Conservation (phyloP, 1,140 invertebrate genomes). For the Leptinotarsa lineolata region DNA sequence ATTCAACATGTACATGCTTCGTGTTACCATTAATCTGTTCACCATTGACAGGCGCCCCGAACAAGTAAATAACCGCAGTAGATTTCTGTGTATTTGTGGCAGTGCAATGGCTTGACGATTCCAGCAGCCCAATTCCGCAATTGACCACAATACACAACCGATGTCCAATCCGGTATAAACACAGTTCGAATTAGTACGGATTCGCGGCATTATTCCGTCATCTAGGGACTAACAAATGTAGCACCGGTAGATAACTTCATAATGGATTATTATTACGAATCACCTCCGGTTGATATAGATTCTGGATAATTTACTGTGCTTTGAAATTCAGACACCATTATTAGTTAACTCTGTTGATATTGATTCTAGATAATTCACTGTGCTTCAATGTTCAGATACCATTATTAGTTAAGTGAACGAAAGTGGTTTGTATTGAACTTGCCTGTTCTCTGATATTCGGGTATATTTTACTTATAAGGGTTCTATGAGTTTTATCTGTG, state of each 20-base stretch:
- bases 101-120: background rate
- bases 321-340: too few species aligned
- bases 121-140: background rate
- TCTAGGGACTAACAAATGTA: background rate
- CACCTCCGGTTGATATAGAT: too few species aligned
- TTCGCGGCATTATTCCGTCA: background rate
- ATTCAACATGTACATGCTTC: conserved; percentile 3
- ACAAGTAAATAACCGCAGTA: background rate
- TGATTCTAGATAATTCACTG: too few species aligned
- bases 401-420: too few species aligned
- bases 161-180: background rate
- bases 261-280: background rate
- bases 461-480: too few species aligned
- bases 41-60: background rate
- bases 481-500: too few species aligned
- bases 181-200: background rate
- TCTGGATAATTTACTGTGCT: too few species aligned
- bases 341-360: too few species aligned
- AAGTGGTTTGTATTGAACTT: too few species aligned
- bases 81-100: conserved; percentile 3
- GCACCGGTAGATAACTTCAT: background rate
- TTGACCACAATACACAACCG: background rate
- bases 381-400: too few species aligned
- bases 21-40: background rate
- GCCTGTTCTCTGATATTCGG: too few species aligned